These are phyloP conservation scores for Phaedon cochleariae DNA, from an alignment of 2,888 invertebrate species.

Conservation along the genomic window DNA sequence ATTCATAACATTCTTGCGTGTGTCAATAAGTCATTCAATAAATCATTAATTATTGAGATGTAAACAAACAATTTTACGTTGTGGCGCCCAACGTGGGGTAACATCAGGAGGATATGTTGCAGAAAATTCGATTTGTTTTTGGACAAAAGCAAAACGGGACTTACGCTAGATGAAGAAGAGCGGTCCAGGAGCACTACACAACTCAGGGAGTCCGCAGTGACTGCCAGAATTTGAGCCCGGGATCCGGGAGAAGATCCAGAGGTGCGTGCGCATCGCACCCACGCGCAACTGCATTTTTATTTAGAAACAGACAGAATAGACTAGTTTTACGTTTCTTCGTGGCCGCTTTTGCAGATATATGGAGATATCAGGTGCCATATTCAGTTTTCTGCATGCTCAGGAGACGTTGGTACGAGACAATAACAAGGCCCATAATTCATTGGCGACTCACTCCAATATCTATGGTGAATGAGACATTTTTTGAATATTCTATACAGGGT, in stretches of 20 bases:
- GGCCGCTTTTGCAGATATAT: constrained; percentile 29
- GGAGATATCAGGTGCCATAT: constrained; percentile 5
- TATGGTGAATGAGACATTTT: too few relatives aligned
- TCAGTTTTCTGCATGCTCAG: neutral
- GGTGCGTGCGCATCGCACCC: constrained; percentile 46
- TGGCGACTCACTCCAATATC: too few relatives aligned
- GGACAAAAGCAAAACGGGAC: constrained; percentile 33
- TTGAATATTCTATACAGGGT: too few relatives aligned
- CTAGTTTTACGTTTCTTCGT: constrained; percentile 37
- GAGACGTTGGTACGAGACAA: too few relatives aligned
- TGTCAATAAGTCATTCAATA: too few relatives aligned
- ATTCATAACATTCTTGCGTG: too few relatives aligned
- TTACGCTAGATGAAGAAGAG: constrained; percentile 58
- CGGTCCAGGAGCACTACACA: constrained; percentile 63
- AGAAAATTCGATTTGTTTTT: too few relatives aligned
- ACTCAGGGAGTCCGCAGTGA: constrained; percentile 63
- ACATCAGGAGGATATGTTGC: too few relatives aligned
- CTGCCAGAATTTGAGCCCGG: constrained; percentile 49
- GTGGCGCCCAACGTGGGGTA: too few relatives aligned
- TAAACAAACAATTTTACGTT: too few relatives aligned
- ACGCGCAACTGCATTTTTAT: constrained; percentile 40
- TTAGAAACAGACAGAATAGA: constrained; percentile 38
- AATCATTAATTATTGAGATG: too few relatives aligned
- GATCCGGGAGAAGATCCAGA: constrained; percentile 36
- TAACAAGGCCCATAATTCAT: too few relatives aligned